Evolutionary conservation across 2,888 invertebrate species (phyloP), one percentile per base, ranked within the genome.

Genomic region (Phymatocera aterrima): DNA sequence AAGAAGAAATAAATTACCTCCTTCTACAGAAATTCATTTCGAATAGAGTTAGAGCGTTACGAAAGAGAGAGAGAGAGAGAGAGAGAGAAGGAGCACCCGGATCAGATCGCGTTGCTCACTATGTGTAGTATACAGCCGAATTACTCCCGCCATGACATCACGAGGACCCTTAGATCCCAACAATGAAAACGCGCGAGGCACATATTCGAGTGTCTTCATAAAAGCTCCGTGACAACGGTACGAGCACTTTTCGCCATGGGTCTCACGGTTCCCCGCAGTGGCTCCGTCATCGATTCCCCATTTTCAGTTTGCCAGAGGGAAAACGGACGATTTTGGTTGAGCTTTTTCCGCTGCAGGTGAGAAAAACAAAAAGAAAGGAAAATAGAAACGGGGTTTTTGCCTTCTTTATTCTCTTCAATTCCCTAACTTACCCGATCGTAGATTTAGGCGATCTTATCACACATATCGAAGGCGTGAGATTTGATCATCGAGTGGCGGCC

Each of bases 151-250:
- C 15, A 34, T 72, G 72, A 51, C 75, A 24, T 40, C 57, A 24
- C 28, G n/a, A 75, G 75, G 75, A 21, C 57, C 43, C 75, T 75
- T 40, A 28, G 57, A 57, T 43, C 15, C 10, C 24, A 6, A 75
- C 75, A 57, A 75, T 57, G 40, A 51, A 48, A 34, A 57, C 75
- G 57, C 75, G 40, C 15, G 43, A 60, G 60, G 75, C 43, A 60
- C 37, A 60, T 46, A 68, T 68, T 72, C 57, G 57, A 75, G 75
- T 75, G 60, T 54, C 75, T 43, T 28, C n/a, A n/a, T n/a, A 68
- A 5, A 34, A 70, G 72, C 34, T n/a, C 72, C 34, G n/a, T 21
- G 31, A 72, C 12, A 10, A 24, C 40, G 34, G n/a, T n/a, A 34
- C 18, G 18, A 40, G 21, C 40, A 54, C 24, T 28, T 34, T 40